These are phyloP conservation scores for Trogon surrucura DNA, from an alignment of 2,113 vertebrate genomes.

Conservation along the genomic window DNA sequence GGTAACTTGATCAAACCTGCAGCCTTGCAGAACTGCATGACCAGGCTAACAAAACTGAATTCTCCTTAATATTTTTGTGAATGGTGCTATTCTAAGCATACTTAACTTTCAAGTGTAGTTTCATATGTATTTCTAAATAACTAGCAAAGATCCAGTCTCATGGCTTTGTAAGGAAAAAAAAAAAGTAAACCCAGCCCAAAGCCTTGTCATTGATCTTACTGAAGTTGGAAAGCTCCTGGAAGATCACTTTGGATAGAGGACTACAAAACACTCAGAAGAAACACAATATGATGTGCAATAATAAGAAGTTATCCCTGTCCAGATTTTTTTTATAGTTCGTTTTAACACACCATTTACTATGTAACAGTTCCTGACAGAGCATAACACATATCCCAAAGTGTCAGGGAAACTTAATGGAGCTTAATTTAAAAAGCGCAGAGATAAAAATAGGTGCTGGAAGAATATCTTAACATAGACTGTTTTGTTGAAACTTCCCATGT, in stretches of 20 bases:
- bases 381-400: slow-evolving; percentile 39
- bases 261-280: background rate
- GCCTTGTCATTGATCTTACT: background rate
- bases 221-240: background rate
- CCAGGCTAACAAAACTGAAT: background rate
- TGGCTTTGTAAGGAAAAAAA: background rate
- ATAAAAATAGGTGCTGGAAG: slow-evolving; percentile 61
- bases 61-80: background rate
- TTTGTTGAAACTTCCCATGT: slow-evolving; percentile 46
- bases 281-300: background rate
- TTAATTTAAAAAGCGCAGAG: slow-evolving; percentile 51
- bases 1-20: background rate
- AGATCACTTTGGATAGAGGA: background rate
- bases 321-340: background rate
- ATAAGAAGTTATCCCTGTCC: slow-evolving; percentile 18
- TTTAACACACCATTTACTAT: slow-evolving; percentile 12
- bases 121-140: background rate
- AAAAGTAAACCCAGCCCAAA: too few relatives aligned
- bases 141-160: background rate
- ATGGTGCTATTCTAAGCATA: background rate
- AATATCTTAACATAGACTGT: slow-evolving; percentile 9
- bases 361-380: slow-evolving; percentile 50
- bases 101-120: background rate
- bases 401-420: slow-evolving; percentile 67
- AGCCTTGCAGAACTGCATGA: background rate